A percentile compares a stretch with the other conserved stretches of the same genome.
Conservation (phyloP, 2,113 vertebrate species). For the Nothobranchius furzeri region DNA sequence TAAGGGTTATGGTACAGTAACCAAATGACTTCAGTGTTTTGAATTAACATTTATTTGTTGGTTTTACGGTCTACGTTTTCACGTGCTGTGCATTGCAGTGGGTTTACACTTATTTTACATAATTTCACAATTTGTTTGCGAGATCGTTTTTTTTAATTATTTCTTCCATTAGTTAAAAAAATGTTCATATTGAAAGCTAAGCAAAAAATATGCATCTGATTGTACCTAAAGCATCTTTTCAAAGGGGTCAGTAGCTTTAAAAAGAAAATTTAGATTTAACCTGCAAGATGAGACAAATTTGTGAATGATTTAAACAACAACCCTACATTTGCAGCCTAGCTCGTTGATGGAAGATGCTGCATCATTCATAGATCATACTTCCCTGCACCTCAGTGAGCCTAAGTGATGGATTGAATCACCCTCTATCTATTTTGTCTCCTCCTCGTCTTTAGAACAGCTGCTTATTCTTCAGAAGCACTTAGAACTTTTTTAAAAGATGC, state of each 20-base stretch:
- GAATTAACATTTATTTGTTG: background rate
- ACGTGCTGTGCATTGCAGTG: slow-evolving; percentile 47
- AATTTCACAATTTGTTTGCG: background rate
- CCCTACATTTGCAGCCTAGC: too few relatives aligned
- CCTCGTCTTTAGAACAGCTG: background rate
- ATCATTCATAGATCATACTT: too few relatives aligned
- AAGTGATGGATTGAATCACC: too few relatives aligned
- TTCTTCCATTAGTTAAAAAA: background rate
- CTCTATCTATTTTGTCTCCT: too few relatives aligned
- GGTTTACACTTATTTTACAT: slow-evolving; percentile 15
- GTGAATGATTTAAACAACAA: too few relatives aligned
- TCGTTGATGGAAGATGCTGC: too few relatives aligned
- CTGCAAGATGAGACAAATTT: too few relatives aligned
- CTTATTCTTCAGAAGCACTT: background rate
- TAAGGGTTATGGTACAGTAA: slow-evolving; percentile 76
- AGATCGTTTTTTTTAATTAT: background rate
- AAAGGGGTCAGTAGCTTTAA: too few relatives aligned
- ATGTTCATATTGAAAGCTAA: background rate
- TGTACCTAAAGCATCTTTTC: too few relatives aligned
- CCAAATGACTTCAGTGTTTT: slow-evolving; percentile 28
- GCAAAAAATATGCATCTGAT: too few relatives aligned
- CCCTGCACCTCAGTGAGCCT: too few relatives aligned
- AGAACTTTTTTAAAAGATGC: background rate
- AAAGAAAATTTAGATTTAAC: too few relatives aligned
- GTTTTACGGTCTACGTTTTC: slow-evolving; percentile 28